Base-by-base conservation (phyloP, 1,140 invertebrate species). In the Atta texana region DNA sequence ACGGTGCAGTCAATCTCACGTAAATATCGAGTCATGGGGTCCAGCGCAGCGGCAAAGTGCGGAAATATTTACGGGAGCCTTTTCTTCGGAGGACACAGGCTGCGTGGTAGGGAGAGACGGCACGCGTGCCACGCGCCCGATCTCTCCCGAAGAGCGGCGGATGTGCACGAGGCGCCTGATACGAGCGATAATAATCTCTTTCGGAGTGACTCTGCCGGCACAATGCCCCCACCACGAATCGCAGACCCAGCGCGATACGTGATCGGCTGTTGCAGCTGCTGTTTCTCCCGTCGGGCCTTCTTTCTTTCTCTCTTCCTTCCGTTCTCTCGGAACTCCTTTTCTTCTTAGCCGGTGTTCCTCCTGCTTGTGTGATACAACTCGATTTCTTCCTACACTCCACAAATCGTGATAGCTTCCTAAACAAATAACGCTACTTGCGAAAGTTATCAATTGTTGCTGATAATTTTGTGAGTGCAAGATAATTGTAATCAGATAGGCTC, bases 241-340 rank as follows among this genome's bases (percentile, higher is more conserved):
- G 80, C 53, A 80, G 85, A 53, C 87, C 89, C 89, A 89, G 87
- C 88, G 87, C 92, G 93, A 94, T 94, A 94, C 92, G 91, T 94
- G 80, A 94, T 94, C 93, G 93, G 92, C 91, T 94, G 93, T 93
- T 94, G 93, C 94, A 94, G 94, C 94, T 94, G 94, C 94, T 94
- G 92, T 92, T 93, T 93, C 92, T 93, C 92, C 92, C 91, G 14
- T 89, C 86, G 66, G 57, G 61, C 87, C 91, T 90, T 91, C 90
- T 89, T 92, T 89, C 90, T 92, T 93, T 92, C 92, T 88, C 91
- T 91, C 88, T 90, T 92, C 89, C 87, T 88, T 87, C 85, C 89
- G 86, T 92, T 89, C 75, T 86, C 89, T 84, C 86, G 85, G 85
- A 57, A 57, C 72, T 68, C 66, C 75, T 71, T 77, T 88, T 71